phyloP scores from a whole-genome alignment of 2,113 vertebrate species.

The Formicarius rufipectus region DNA sequence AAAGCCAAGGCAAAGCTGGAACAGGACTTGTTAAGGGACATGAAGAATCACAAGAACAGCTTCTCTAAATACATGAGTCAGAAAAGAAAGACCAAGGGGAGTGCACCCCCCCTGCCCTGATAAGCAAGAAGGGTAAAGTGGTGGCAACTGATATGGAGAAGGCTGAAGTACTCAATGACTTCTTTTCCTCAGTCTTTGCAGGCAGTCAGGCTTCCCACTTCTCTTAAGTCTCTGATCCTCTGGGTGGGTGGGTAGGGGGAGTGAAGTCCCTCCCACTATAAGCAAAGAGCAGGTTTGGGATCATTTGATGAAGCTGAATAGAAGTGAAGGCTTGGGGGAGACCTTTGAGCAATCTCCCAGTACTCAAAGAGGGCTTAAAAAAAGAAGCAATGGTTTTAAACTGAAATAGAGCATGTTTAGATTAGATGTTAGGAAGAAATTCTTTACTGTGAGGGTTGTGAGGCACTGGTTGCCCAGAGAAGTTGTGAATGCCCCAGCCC shows the following conservation, averaged over 20 bases:
- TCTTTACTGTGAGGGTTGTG: background rate
- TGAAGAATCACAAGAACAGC: background rate
- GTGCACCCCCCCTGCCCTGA: fast-evolving
- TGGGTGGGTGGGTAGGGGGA: background rate
- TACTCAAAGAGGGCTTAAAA: background rate
- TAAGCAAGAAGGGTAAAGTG: background rate
- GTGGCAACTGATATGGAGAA: fast-evolving
- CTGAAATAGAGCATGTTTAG: background rate
- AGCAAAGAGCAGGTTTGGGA: background rate
- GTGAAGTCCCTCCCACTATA: background rate
- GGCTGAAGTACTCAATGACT: background rate
- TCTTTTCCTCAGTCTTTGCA: background rate
- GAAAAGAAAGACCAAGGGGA: background rate
- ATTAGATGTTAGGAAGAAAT: background rate
- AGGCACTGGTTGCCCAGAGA: background rate
- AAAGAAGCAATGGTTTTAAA: background rate
- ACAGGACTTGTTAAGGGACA: background rate
- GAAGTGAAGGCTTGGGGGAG: background rate
- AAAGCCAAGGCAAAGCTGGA: background rate
- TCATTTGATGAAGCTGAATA: background rate
- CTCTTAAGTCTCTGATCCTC: background rate
- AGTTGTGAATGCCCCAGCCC: background rate
- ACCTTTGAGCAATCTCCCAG: background rate
- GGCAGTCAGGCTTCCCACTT: background rate
- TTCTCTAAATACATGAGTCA: background rate